Base-by-base conservation (phyloP, 2,113 vertebrate species). In the Rattus rattus region DNA sequence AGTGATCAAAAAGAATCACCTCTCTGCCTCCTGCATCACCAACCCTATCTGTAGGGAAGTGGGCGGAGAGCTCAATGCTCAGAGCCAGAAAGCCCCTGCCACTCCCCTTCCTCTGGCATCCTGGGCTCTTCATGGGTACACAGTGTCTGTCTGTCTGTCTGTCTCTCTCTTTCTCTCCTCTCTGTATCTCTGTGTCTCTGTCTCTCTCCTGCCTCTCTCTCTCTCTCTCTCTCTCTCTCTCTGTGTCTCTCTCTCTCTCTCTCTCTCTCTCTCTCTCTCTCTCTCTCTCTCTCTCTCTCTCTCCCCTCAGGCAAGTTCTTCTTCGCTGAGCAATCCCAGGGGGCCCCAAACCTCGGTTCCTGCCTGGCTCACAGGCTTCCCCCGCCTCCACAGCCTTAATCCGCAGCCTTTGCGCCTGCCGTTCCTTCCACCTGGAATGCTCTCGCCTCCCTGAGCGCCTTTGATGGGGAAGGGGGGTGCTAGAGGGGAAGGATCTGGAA, bases 391-490 rank as follows among this genome's bases (percentile, higher is more conserved):
- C 94, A 95, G 65, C 97, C 96, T 96, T 97, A 96, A 97, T 97
- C 97, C 94, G 91, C 92, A 94, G 97, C 92, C 93, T 97, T 83
- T 96, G 97, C 94, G 84, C 95, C 96, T 87, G 96, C 97, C 97
- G 92, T 97, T 96, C 96, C 98, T 97, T 97, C 97, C 98, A 98
- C 97, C 98, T 97, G 98, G 98, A 98, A 97, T 94, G 96, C 96
- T 94, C 95, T 95, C 97, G 94, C 97, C 97, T 97, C 96, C 97
- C 22, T 0, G 79, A 96, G 96, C 3, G 90, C 97, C 96, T 98
- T 96, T 97, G 97, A 97, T 96, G 97, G 97, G 88, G 93, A 95
- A n/a, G 80, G 89, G 83, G 90, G 76, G 96, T 92, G 92, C 92
- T 88, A 59, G 87, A 95, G 92, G 95, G 96, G 84, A 97, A 97